These are phyloP conservation scores for Oreotragus oreotragus DNA, from an alignment of 2,113 vertebrate species.

Conservation along the genomic window DNA sequence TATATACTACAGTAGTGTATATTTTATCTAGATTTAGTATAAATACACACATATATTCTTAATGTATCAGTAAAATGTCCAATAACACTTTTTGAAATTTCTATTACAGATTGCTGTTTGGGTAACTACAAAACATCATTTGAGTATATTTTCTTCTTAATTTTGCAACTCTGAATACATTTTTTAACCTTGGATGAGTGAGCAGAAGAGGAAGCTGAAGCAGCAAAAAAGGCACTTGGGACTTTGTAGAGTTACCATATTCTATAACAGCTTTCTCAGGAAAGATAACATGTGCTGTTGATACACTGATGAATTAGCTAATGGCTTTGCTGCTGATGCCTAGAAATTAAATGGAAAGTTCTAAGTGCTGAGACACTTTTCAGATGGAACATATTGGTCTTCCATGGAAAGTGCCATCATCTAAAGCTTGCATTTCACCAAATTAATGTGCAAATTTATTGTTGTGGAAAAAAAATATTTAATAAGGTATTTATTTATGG, in stretches of 20 bases:
- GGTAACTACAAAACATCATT: neutral
- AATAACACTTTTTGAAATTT: neutral
- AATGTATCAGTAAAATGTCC: neutral
- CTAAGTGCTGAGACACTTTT: neutral
- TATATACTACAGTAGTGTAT: too few relatives aligned
- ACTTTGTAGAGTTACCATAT: too few relatives aligned
- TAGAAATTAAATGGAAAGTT: neutral
- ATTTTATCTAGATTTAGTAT: neutral
- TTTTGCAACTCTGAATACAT: neutral
- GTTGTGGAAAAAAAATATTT: neutral
- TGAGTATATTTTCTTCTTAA: neutral
- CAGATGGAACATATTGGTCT: neutral
- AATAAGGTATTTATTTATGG: neutral
- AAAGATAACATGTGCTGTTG: neutral
- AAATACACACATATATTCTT: neutral
- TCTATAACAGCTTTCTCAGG: neutral
- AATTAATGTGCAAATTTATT: neutral
- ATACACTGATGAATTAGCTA: neutral
- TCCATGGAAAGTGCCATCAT: neutral
- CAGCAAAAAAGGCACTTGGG: rapidly evolving
- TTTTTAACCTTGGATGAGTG: neutral
- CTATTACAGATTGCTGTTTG: neutral
- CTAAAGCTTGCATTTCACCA: neutral
- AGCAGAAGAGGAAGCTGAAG: neutral
- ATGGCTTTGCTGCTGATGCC: neutral